Conservation (phyloP, 1,140 invertebrate species). For the Zaprionus lachaisei region DNA sequence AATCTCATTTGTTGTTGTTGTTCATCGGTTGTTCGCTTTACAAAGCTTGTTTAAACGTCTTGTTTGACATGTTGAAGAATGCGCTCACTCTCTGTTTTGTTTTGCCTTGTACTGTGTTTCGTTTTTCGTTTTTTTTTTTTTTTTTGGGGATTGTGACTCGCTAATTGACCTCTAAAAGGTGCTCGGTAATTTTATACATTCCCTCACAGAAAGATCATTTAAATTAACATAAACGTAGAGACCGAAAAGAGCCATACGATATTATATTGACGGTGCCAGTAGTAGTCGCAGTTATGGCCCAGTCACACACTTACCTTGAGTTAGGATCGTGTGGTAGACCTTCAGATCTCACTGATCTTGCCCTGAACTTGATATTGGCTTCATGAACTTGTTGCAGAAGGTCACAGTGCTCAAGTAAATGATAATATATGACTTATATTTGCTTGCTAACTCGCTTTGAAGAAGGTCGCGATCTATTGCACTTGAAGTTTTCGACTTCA, state of each 20-base stretch:
- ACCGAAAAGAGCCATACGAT: background rate
- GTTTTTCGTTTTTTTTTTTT: slow-evolving; percentile 13
- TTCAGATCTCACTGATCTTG: background rate
- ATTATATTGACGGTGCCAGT: background rate
- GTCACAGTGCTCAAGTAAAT: background rate
- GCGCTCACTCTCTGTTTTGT: slow-evolving; percentile 27
- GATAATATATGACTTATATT: too few relatives aligned
- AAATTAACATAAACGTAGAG: slow-evolving; percentile 58
- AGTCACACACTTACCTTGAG: slow-evolving; percentile 19
- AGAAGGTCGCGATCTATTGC: background rate
- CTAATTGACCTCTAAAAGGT: slow-evolving; percentile 77
- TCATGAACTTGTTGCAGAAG: background rate
- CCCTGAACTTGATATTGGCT: background rate
- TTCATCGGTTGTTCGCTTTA: slow-evolving; percentile 23
- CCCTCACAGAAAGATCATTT: slow-evolving; percentile 25
- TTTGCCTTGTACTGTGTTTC: slow-evolving; percentile 44
- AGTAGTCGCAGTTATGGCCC: background rate
- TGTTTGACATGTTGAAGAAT: slow-evolving; percentile 49
- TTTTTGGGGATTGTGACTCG: slow-evolving; percentile 48
- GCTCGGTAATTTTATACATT: slow-evolving; percentile 47
- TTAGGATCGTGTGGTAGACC: background rate
- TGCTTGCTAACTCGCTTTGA: too few relatives aligned
- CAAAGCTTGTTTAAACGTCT: slow-evolving; percentile 38
- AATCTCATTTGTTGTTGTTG: slow-evolving; percentile 38
- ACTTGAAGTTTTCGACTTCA: background rate